Evolutionary conservation across 2,113 vertebrate genomes (phyloP), one percentile per base, ranked within the genome.

Genomic region (Corythoichthys haematopterus): DNA sequence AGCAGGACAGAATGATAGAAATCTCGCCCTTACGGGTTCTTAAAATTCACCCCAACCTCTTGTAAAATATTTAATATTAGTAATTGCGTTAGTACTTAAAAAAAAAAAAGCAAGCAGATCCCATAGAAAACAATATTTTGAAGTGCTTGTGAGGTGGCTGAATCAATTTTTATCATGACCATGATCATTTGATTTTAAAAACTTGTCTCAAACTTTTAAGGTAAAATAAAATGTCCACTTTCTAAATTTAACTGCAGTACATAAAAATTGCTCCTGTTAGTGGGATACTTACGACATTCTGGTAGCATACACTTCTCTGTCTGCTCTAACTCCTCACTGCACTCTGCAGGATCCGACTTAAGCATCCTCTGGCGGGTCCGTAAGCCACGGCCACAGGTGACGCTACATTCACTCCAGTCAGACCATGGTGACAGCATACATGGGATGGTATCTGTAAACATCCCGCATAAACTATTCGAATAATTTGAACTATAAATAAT

Each of bases 291-390:
- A 99, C 97, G 96, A 68, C 97, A 99, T 51, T 99, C 97, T 0
- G 97, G 97, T 40, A 99, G 85, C 97, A 99, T 99, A 90, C 96
- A 99, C 68, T 98, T 99, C 77, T 99, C 97, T 79, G 92, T 90
- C 81, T 99, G 96, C 15, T 98, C 94, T 78, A 99, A 87, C 8
- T 98, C 96, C 79, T 98, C 97, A 0, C 91, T 96, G 76, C 97
- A 99, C 77, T 98, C 96, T 20, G 95, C 97, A 1, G 98, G 93
- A 82, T 99, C 97, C 50, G 97, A 98, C 84, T 98, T 98, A 28
- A 99, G 94, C 83, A 93, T 91, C 57, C 97, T 92, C 66, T 96
- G 95, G 14, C 96, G 87, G 9, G 93, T 95, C 45, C 97, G 82
- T 79, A 91, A 77, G 36, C 97, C 97, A 74, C 97, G 98, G 50